Base-by-base conservation (phyloP, 23 tunicate genomes). In the Phallusia fumigata region DNA sequence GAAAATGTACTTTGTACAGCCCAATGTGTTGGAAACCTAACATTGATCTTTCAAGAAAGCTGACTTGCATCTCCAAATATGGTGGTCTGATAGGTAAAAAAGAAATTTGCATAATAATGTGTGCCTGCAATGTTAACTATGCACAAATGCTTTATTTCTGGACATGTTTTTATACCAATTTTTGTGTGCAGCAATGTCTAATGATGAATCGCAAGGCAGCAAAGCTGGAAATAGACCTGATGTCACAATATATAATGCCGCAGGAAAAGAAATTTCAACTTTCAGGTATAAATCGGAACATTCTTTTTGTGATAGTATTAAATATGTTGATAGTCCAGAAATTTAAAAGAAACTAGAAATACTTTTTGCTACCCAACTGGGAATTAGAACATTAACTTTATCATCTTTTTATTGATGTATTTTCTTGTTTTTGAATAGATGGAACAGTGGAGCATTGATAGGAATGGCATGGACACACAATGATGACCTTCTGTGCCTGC, bases 381-480 rank as follows among this genome's bases (percentile, higher is more conserved):
- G n/a, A n/a, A n/a, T n/a, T n/a, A n/a, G n/a, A n/a, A n/a, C n/a
- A 24, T 69, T 74, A 21, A 5, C 26, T 31, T 74, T 8, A 74
- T 35, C 3, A 19, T 8, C 5, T 77, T 35, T 77, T 44, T 16
- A 35, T 8, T 77, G 33, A 3, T 35, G 21, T 40, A 33, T 80
- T 33, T 52, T 83, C 32, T 81, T 44, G 44, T 52, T 72, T 52
- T 58, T 22, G 3, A 58, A 31, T 74, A 93, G 98, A 32, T 94
- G 94, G 94, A 89, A 89, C 51, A 94, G 98, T 80, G 94, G 98
- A 13, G 36, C 72, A 13, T 74, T 94, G 44, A 81, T 85, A 18
- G 98, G 98, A 6, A 65, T 94, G 28, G 88, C 90, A 13, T 94
- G 98, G 98, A 94, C 94, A 11, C 85, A 94, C 73, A 32, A 81